Conservation (phyloP, 2,888 invertebrate species). For the Platycheirus rosarum region DNA sequence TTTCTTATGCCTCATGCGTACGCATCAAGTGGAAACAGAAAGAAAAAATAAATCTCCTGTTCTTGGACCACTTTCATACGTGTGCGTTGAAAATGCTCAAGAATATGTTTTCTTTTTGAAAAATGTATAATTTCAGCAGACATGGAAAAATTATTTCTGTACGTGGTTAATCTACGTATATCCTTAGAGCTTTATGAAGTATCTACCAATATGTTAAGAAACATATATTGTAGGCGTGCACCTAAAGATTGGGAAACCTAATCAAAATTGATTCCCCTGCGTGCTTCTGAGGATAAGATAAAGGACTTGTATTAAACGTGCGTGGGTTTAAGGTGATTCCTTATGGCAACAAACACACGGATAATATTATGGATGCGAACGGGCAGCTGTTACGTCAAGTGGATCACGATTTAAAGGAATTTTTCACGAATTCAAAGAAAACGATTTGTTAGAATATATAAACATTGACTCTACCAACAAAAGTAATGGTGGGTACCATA, state of each 20-base stretch:
- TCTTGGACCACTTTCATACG: background rate
- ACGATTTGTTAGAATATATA: constrained; percentile 62
- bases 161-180: constrained; percentile 72
- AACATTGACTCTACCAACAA: constrained; percentile 13
- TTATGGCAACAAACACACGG: constrained; percentile 7
- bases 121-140: constrained; percentile 71
- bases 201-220: background rate
- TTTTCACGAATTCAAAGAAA: constrained; percentile 72
- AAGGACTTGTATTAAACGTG: background rate
- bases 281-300: constrained; percentile 13
- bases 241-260: constrained; percentile 71
- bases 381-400: constrained; percentile 47
- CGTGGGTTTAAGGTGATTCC: constrained; percentile 17
- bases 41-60: background rate
- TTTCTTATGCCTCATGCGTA: constrained; percentile 43
- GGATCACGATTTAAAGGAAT: constrained; percentile 68
- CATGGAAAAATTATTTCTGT: constrained; percentile 72
- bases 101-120: constrained; percentile 54
- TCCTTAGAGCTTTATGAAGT: constrained; percentile 55
- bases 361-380: constrained; percentile 20
- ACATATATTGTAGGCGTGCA: constrained; percentile 20
- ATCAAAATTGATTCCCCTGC: constrained; percentile 73
- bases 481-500: no score
- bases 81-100: constrained; percentile 25
- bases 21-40: constrained; percentile 20